phyloP scores from a whole-genome alignment of 2,888 invertebrate species.

The Acleris laterana region DNA sequence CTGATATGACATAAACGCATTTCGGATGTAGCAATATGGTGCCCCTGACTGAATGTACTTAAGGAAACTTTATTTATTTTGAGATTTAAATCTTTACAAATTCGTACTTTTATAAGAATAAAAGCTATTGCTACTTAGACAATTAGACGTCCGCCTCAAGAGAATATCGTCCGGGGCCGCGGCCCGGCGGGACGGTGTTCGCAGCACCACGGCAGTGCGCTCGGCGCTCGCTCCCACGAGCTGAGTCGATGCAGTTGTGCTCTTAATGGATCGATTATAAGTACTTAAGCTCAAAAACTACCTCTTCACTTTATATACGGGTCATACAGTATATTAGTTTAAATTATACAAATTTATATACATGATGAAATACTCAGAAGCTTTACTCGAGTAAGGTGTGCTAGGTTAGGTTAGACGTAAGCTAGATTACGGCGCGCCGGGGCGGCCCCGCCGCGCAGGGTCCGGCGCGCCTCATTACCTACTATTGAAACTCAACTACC shows the following conservation, averaged over 20 bases:
- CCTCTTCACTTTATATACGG: conserved; percentile 84
- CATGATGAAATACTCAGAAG: conserved; percentile 83
- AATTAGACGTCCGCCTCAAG: conserved; percentile 76
- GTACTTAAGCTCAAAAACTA: conserved; percentile 84
- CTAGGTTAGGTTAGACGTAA: conserved; percentile 65
- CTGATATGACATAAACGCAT: conserved; percentile 69
- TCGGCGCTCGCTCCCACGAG: conserved; percentile 45
- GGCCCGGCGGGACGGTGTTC: conserved; percentile 34
- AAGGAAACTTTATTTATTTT: conserved; percentile 83
- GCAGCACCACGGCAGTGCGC: conserved; percentile 41
- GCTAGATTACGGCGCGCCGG: conserved; percentile 61
- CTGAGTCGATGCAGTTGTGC: conserved; percentile 62
- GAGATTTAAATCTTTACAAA: conserved; percentile 79
- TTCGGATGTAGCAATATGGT: conserved; percentile 75
- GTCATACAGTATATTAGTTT: conserved; percentile 82
- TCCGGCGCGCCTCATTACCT: conserved; percentile 74
- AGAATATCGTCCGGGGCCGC: conserved; percentile 25
- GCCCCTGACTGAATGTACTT: conserved; percentile 79
- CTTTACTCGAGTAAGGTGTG: conserved; percentile 83
- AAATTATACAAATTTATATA: conserved; percentile 83
- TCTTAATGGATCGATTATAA: conserved; percentile 77
- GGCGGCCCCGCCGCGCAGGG: conserved; percentile 76
- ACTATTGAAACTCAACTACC: conserved; percentile 80
- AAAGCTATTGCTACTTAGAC: conserved; percentile 45
- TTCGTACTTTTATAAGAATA: conserved; percentile 79